Conservation (phyloP, 2,797 vertebrate genomes). For the Sebastes baramenuke region DNA sequence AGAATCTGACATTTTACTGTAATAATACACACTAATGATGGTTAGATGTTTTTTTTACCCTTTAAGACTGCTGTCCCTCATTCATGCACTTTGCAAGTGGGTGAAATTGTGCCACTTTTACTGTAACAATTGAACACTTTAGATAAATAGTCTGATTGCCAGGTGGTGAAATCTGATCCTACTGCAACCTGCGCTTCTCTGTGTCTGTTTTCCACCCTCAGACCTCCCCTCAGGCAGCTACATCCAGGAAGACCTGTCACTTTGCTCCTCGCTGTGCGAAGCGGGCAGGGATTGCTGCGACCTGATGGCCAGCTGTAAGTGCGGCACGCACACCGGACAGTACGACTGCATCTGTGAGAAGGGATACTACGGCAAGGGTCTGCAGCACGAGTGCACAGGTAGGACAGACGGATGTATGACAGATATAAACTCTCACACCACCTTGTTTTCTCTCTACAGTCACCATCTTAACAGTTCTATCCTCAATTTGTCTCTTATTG, state of each 20-base stretch:
- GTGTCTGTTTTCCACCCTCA: constrained; percentile 54
- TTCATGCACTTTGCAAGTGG: not conserved
- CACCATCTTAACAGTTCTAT: not conserved
- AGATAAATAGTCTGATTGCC: not conserved
- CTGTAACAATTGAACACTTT: not conserved
- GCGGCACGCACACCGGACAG: constrained; percentile 95
- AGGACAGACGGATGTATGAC: not conserved
- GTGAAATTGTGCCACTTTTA: not conserved
- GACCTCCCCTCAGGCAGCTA: constrained; percentile 95
- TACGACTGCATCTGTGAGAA: constrained; percentile 97
- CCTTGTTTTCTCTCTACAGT: not conserved
- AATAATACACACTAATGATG: not conserved
- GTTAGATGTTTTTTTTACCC: not conserved
- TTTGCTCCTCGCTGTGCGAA: constrained; percentile 92
- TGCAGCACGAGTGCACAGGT: constrained; percentile 95
- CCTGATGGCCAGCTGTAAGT: constrained; percentile 96
- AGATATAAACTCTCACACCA: too few species aligned
- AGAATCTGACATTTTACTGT: not conserved
- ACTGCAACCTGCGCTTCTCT: not conserved
- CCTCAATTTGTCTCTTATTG: not conserved
- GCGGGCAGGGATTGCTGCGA: constrained; percentile 91
- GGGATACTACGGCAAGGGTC: constrained; percentile 95
- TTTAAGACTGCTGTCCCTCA: not conserved
- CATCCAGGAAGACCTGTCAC: constrained; percentile 92
- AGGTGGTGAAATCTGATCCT: not conserved